Conservation (phyloP, 2,113 vertebrate genomes). For the Actinemys pallida region DNA sequence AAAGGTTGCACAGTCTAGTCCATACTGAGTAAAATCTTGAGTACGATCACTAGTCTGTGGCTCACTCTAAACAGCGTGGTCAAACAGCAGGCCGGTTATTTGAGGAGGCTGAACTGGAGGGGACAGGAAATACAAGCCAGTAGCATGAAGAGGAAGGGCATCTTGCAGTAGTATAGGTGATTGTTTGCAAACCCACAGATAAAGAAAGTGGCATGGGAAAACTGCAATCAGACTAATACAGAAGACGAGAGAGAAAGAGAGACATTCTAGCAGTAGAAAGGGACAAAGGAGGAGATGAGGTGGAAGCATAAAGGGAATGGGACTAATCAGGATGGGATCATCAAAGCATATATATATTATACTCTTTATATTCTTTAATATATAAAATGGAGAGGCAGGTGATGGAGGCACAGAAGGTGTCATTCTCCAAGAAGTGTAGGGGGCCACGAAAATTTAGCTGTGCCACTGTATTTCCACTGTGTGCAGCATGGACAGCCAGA, state of each 20-base stretch:
- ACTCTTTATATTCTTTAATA: no score
- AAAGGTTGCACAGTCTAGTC: background rate
- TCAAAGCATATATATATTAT: background rate
- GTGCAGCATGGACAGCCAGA: no score
- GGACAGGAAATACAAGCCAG: background rate
- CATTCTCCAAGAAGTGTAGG: background rate
- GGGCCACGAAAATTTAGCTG: background rate
- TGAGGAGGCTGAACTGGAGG: background rate
- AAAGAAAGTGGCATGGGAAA: background rate
- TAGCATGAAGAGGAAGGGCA: background rate
- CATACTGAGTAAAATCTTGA: background rate
- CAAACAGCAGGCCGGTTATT: background rate
- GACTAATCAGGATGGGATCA: background rate
- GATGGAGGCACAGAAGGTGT: rapidly evolving
- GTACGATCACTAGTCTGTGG: background rate
- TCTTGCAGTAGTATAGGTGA: background rate
- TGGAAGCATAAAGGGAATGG: background rate
- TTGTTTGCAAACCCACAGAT: background rate
- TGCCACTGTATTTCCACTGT: background rate
- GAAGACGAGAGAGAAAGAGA: no score
- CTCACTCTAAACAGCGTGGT: background rate
- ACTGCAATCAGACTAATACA: background rate
- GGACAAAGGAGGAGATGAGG: background rate
- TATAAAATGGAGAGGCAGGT: background rate
- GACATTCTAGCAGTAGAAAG: background rate